Base-by-base conservation (phyloP, 2,113 vertebrate genomes). In the Chloroceryle aenea region DNA sequence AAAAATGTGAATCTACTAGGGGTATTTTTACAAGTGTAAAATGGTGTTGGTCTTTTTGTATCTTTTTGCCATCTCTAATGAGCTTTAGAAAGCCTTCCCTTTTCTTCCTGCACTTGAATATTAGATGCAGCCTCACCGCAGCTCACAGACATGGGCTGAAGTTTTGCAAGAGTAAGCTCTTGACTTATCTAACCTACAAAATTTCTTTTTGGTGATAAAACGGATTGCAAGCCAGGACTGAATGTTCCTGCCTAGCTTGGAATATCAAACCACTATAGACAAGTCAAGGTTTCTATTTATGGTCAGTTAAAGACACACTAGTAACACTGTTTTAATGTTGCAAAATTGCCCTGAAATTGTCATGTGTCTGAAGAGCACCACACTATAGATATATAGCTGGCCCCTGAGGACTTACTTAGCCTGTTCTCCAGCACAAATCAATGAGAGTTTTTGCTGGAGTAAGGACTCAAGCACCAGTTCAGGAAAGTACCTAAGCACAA, bases 21-120 rank as follows among this genome's bases (percentile, higher is more conserved):
- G 90, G 53, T 89, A 94, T 93, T 95, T 97, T 95, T 97, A 94
- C 94, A 96, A 89, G 92, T 71, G 76, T 90, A 95, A 96, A 97
- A 89, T 53, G 90, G 67, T 43, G n/a, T 91, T 90, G 63, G 89
- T 92, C 91, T 95, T 97, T 93, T 90, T 94, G 89, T 92, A 84
- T 85, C 88, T 94, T 96, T 93, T 92, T 83, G 87, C 76, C 43
- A 74, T 84, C 66, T 93, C 67, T 95, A 95, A 96, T 87, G 90
- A 89, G 69, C 78, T 63, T 95, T 93, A 83, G 42, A 62, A 85
- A 73, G 47, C 64, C 29, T 93, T 95, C 63, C 38, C 66, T 86
- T 94, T 83, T 78, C 67, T 56, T 88, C 86, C 85, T 87, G 81
- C 62, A 40, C 85, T 72, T 89, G 48, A 93, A 40, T 76, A 85